Conservation (phyloP, 2,888 invertebrate species). For the Neoaliturus tenellus region DNA sequence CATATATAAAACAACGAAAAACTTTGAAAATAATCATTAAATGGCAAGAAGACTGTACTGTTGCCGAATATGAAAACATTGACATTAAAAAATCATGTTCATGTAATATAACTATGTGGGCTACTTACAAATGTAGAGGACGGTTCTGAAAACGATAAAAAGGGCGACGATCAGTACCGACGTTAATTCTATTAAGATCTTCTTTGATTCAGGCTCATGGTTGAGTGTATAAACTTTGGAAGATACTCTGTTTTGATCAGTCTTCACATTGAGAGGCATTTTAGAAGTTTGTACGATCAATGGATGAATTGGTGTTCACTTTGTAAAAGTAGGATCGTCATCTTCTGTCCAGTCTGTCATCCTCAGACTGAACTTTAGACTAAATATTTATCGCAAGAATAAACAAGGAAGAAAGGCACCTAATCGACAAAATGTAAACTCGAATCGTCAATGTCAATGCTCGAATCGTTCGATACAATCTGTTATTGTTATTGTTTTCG, state of each 20-base stretch:
- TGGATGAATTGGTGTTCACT: neutral
- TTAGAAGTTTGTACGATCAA: neutral
- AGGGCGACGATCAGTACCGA: neutral
- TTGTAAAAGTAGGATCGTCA: neutral
- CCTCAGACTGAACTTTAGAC: neutral
- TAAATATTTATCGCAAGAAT: neutral
- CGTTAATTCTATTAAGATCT: constrained; percentile 8
- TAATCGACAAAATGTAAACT: neutral
- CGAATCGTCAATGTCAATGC: too few species aligned
- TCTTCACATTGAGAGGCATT: neutral
- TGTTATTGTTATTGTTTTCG: too few species aligned
- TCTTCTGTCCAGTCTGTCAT: neutral
- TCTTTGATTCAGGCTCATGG: constrained; percentile 15
- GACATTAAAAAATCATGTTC: too few species aligned
- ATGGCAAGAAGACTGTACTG: too few species aligned
- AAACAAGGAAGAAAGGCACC: neutral
- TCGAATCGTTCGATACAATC: too few species aligned
- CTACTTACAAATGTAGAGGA: constrained; percentile 1
- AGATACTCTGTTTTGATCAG: neutral
- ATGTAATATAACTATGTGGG: too few species aligned
- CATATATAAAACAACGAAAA: too few species aligned
- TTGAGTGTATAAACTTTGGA: neutral
- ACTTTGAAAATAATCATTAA: too few species aligned
- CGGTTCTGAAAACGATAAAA: neutral
- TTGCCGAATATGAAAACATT: too few species aligned